These are phyloP conservation scores for Epinephelus awoara DNA, from an alignment of 2,797 vertebrate species.

Conservation along the genomic window DNA sequence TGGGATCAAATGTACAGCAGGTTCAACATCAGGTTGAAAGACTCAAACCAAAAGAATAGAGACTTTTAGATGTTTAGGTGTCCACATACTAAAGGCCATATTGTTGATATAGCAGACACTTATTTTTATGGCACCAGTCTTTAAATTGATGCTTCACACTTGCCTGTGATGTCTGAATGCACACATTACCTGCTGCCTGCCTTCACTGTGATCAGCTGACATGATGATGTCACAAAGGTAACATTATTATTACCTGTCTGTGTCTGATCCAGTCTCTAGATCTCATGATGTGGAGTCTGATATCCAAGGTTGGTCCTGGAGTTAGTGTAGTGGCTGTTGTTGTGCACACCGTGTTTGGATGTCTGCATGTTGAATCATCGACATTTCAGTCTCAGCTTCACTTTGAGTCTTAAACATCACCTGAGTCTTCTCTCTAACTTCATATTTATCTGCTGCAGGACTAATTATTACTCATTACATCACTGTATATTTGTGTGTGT, in stretches of 20 bases:
- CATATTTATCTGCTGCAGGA: not conserved
- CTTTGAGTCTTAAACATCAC: not conserved
- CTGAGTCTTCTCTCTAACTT: not conserved
- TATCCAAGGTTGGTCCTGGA: constrained; percentile 81
- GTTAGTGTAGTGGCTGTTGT: constrained; percentile 15
- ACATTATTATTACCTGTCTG: constrained; percentile 35
- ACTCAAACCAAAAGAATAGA: too few species aligned
- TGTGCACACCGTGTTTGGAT: not conserved
- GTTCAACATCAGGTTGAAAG: too few species aligned
- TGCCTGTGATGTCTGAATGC: constrained; percentile 7
- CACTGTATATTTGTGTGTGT: not conserved
- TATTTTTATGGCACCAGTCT: not conserved
- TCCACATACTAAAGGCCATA: constrained; percentile 4
- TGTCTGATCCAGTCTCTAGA: constrained; percentile 72
- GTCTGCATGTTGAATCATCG: constrained; percentile 1
- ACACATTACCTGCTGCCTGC: constrained; percentile 5
- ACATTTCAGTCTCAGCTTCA: not conserved
- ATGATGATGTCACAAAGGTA: constrained; percentile 32
- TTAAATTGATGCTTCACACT: not conserved
- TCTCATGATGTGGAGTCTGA: constrained; percentile 83
- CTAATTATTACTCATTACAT: not conserved
- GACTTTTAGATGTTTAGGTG: not conserved
- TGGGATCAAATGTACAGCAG: too few species aligned
- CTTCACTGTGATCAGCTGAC: constrained; percentile 36
- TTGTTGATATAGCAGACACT: not conserved